Conservation (phyloP, 2,888 invertebrate genomes). For the Reticulitermes lucifugus region DNA sequence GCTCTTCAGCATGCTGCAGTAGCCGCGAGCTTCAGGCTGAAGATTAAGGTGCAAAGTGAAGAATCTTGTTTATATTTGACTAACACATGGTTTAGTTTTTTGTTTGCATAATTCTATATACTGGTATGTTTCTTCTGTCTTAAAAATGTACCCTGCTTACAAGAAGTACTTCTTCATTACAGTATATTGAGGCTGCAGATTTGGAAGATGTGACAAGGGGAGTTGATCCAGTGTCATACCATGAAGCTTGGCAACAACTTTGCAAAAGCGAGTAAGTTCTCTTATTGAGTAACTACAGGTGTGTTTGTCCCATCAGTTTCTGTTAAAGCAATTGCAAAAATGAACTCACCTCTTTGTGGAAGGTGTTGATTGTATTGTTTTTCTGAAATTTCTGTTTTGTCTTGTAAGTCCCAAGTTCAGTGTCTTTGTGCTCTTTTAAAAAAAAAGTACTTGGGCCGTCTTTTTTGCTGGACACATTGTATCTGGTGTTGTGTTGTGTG, state of each 20-base stretch:
- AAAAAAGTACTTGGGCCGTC: too few relatives aligned
- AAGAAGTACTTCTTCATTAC: slow-evolving; percentile 53
- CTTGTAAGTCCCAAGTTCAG: too few relatives aligned
- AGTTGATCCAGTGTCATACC: slow-evolving; percentile 84
- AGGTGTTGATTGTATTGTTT: too few relatives aligned
- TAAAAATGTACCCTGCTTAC: background rate
- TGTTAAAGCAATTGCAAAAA: too few relatives aligned
- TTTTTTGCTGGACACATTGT: too few relatives aligned
- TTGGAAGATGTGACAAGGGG: slow-evolving; percentile 80
- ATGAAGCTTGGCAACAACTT: slow-evolving; percentile 93
- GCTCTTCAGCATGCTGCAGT: slow-evolving; percentile 94
- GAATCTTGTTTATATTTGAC: too few relatives aligned
- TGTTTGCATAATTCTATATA: background rate
- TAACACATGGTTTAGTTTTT: background rate
- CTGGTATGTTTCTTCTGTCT: background rate
- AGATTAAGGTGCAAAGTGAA: slow-evolving; percentile 64
- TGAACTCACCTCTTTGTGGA: too few relatives aligned
- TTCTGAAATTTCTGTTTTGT: too few relatives aligned
- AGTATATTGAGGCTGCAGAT: slow-evolving; percentile 92
- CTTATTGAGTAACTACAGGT: too few relatives aligned
- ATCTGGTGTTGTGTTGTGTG: too few relatives aligned
- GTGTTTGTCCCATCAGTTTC: too few relatives aligned
- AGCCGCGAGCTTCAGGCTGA: slow-evolving; percentile 84
- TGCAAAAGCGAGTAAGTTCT: slow-evolving; percentile 83
- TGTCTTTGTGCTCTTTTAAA: too few relatives aligned